Conservation (phyloP, 2,797 vertebrate species). For the Novumbra hubbsi region DNA sequence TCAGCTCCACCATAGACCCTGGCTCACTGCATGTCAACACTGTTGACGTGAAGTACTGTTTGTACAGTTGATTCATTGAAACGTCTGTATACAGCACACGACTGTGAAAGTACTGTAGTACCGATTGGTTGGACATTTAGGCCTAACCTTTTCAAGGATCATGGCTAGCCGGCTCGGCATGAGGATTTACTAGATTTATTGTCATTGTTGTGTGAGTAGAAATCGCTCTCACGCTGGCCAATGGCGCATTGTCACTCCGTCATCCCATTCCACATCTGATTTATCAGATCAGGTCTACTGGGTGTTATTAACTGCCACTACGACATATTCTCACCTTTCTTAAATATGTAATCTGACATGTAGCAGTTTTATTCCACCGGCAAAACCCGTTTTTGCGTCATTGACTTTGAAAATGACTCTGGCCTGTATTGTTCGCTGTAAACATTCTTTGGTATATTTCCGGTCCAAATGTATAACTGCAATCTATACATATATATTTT, state of each 20-base stretch:
- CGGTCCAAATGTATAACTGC: not conserved
- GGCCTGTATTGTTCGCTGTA: not conserved
- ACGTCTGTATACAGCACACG: not conserved
- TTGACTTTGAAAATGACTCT: not conserved
- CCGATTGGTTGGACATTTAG: not conserved
- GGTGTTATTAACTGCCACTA: not conserved
- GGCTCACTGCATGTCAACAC: not conserved
- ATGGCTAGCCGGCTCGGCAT: not conserved
- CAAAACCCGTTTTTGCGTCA: not conserved
- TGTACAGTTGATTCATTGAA: not conserved
- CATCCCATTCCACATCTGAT: no score
- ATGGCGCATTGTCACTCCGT: not conserved
- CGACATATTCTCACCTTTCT: not conserved
- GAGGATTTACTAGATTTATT: not conserved
- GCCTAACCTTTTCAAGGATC: not conserved
- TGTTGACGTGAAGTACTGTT: not conserved
- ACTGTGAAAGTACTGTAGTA: not conserved
- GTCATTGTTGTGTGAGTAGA: not conserved
- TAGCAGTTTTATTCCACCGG: not conserved
- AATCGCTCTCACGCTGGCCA: not conserved
- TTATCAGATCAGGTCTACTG: not conserved
- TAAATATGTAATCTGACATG: not conserved
- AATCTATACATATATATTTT: constrained; percentile 29
- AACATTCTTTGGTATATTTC: not conserved
- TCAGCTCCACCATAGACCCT: not conserved